Evolutionary conservation across 2,113 vertebrate genomes (phyloP), one percentile per base, ranked within the genome.

Genomic region (Indicator indicator): DNA sequence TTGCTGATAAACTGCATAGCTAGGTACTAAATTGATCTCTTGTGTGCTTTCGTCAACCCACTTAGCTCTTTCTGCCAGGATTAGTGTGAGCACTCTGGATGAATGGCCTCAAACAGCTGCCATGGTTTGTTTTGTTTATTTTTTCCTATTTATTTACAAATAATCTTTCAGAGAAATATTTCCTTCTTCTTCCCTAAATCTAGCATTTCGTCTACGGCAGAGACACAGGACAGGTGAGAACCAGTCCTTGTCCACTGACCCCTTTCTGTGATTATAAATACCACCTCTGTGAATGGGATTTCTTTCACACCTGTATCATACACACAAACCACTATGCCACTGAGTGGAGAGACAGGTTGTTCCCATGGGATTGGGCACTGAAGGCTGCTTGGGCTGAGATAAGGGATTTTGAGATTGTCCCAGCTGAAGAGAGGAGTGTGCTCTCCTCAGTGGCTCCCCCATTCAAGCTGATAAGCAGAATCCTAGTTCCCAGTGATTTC

Each of bases 141-240:
- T 52, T 26, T 75, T 76, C 21, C 88, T 88, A 48, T 89, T 93
- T 90, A 89, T 89, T 95, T 93, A 94, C 94, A 94, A 94, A 97
- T 96, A 95, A 96, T 44, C 87, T 95, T 97, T 94, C 96, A 96
- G 95, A 96, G 71, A 96, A 94, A 63, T 95, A 67, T 97, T 95
- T 97, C 96, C 96, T 97, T 96, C 95, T 96, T 95, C 91, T 96
- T 96, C 95, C 95, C 94, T 91, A 79, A 95, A 96, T 97, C 94
- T 92, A 96, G 95, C 95, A 96, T 96, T 97, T 96, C 96, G 77
- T 96, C 95, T 97, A 94, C 96, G 96, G 88, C 96, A 96, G 95
- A 97, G 96, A 96, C 95, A 96, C 96, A 95, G 96, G 95, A 96
- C 96, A 97, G 94, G 95, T 97, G 96, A 97, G 95, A 97, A 88